Percentiles rank a stretch among this genome's conserved stretches.
phyloP scores from a whole-genome alignment of 1,140 invertebrate genomes.

The Cotesia glomerata region DNA sequence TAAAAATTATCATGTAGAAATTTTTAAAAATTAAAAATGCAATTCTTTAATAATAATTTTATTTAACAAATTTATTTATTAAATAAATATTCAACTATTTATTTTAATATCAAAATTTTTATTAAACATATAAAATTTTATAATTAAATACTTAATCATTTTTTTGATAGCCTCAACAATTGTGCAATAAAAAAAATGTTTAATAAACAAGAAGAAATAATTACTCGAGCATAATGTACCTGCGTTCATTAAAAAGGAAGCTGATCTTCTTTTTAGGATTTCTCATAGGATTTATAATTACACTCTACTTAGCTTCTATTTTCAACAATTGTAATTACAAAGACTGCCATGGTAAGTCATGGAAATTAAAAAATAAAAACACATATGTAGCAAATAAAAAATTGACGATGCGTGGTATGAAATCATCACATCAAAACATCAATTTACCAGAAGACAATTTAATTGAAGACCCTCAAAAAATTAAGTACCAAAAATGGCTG shows the following conservation, averaged over 20 bases:
- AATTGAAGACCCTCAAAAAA: slow-evolving; percentile 6
- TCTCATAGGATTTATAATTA: slow-evolving; percentile 39
- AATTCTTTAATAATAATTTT: no score
- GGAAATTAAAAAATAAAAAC: slow-evolving; percentile 4
- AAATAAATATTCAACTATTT: no score
- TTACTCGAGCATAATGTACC: slow-evolving; percentile 5
- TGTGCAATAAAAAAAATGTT: background rate
- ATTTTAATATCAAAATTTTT: no score
- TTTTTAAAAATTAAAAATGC: no score
- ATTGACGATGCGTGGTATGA: background rate
- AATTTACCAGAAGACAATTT: slow-evolving; percentile 19
- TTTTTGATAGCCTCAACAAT: background rate
- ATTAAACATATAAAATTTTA: no score
- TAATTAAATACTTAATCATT: no score
- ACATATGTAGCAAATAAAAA: background rate
- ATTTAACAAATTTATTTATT: no score
- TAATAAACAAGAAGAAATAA: background rate
- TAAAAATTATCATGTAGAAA: no score
- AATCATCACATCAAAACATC: background rate
- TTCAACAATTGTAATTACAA: slow-evolving; percentile 11
- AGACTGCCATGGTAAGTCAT: slow-evolving; percentile 11
- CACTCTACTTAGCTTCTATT: slow-evolving; percentile 29
- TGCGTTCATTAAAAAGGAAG: slow-evolving; percentile 23
- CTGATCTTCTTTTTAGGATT: slow-evolving; percentile 40
- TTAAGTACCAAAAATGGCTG: slow-evolving; percentile 47